Percentiles rank a stretch among this genome's conserved stretches.
Evolutionary conservation across 2,113 vertebrate species (phyloP).

Genomic region (Urocynchramus pylzowi): DNA sequence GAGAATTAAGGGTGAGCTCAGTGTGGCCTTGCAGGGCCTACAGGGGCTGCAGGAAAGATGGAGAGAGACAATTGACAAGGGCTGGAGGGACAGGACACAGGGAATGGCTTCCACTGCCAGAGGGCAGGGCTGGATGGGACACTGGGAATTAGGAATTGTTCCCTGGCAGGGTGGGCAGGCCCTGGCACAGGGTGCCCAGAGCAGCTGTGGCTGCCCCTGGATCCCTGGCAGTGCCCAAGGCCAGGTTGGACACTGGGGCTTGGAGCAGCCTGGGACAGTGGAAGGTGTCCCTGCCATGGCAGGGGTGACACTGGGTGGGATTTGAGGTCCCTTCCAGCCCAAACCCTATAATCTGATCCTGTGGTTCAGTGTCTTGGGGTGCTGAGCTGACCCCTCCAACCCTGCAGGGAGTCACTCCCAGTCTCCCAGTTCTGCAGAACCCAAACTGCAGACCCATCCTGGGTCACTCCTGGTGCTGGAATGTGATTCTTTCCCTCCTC

Average conservation of each 20-base stretch:
- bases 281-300: not conserved
- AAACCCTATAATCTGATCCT: no score
- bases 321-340: not conserved
- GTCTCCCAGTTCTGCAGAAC: not conserved
- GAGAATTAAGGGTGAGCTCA: not conserved
- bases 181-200: not conserved
- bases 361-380: not conserved
- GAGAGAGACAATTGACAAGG: not conserved
- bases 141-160: not conserved
- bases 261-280: not conserved
- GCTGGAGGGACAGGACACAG: not conserved
- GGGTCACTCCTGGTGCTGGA: rapidly evolving
- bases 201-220: not conserved
- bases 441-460: no score
- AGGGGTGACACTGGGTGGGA: rapidly evolving
- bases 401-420: not conserved
- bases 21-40: not conserved
- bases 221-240: not conserved
- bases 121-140: not conserved
- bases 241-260: not conserved
- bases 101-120: not conserved
- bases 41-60: not conserved
- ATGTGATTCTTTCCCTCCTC: not conserved
- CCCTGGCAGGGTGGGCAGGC: not conserved
- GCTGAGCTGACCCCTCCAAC: not conserved